These are phyloP conservation scores for Galerucella calmariensis DNA, from an alignment of 2,888 invertebrate species.

Conservation along the genomic window DNA sequence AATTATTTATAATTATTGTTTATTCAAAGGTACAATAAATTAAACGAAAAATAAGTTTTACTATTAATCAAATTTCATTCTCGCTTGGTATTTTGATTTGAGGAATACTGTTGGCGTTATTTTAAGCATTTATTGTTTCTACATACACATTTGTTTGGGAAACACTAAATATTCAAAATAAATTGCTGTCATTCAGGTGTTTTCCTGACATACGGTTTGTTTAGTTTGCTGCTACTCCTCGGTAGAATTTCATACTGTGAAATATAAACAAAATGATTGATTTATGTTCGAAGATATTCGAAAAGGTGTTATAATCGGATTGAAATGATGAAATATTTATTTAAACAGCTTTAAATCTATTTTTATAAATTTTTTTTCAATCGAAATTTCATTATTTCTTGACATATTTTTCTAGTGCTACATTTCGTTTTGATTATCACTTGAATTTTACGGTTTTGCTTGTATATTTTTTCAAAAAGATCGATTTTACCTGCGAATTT, in stretches of 20 bases:
- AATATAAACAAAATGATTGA: slow-evolving; percentile 42
- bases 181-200: slow-evolving; percentile 47
- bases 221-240: slow-evolving; percentile 36
- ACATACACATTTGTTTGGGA: slow-evolving; percentile 25
- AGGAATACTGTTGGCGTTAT: slow-evolving; percentile 15
- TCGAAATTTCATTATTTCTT: too few relatives aligned
- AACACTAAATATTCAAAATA: slow-evolving; percentile 38
- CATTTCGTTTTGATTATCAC: too few relatives aligned
- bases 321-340: slow-evolving; percentile 29
- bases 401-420: too few relatives aligned
- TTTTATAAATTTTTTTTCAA: too few relatives aligned
- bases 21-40: neutral
- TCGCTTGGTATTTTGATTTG: slow-evolving; percentile 10
- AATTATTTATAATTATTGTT: neutral
- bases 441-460: too few relatives aligned
- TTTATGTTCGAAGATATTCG: slow-evolving; percentile 34
- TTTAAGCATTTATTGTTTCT: slow-evolving; percentile 14
- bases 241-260: slow-evolving; percentile 33
- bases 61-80: slow-evolving; percentile 1
- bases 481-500: too few relatives aligned
- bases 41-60: neutral
- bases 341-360: slow-evolving; percentile 5
- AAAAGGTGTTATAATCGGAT: slow-evolving; percentile 32
- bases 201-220: slow-evolving; percentile 42
- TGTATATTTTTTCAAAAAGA: too few relatives aligned